These are phyloP conservation scores for Platycercus adscitus DNA, from an alignment of 2,113 vertebrate species.

Conservation along the genomic window DNA sequence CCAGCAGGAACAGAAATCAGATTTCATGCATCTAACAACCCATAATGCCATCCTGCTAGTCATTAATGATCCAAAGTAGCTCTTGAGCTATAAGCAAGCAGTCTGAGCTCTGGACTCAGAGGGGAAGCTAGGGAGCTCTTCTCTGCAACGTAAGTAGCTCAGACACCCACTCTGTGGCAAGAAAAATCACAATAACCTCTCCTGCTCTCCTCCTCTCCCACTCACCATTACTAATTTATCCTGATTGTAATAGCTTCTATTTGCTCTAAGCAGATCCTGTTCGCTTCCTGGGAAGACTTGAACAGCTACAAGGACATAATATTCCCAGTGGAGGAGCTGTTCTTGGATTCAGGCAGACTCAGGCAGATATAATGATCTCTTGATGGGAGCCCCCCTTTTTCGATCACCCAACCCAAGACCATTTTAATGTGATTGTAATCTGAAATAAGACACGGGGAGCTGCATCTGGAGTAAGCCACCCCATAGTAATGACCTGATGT, in stretches of 20 bases:
- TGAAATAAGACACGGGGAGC: neutral
- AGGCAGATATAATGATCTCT: neutral
- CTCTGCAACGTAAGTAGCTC: conserved; percentile 1
- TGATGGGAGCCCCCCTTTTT: neutral
- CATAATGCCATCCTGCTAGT: neutral
- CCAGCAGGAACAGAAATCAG: neutral
- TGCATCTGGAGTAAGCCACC: neutral
- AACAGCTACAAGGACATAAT: conserved; percentile 25
- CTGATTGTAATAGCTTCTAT: conserved; percentile 25
- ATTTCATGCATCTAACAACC: neutral
- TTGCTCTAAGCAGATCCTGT: conserved; percentile 37
- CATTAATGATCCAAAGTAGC: neutral
- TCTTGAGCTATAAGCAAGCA: neutral
- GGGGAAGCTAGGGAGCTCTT: neutral
- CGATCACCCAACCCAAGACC: neutral
- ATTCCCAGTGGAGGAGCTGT: conserved; percentile 35
- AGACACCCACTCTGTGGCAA: neutral
- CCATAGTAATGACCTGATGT: neutral
- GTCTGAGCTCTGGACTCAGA: neutral
- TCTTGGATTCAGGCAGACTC: neutral
- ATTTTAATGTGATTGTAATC: neutral
- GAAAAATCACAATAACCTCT: conserved; percentile 20
- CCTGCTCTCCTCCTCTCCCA: conserved; percentile 10
- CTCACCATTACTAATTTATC: conserved; percentile 58
- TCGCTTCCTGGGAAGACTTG: conserved; percentile 11